Percentiles rank a stretch among this genome's conserved stretches.
Evolutionary conservation across 53 echinoderm and acorn worm genomes (phyloP).

Genomic region (Patiria pectinifera): DNA sequence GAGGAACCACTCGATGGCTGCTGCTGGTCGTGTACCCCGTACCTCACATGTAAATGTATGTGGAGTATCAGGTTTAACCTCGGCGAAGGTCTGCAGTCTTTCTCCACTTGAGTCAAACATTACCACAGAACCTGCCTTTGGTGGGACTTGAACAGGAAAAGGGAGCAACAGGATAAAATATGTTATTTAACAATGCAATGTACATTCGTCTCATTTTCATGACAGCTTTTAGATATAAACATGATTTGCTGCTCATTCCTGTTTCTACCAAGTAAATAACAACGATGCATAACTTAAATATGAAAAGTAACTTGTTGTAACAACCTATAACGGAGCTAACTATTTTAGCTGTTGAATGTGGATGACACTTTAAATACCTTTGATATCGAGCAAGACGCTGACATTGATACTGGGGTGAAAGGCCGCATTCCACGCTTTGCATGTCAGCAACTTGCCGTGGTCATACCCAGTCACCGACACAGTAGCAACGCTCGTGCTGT

Average conservation of each 20-base stretch:
- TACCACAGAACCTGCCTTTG: background rate
- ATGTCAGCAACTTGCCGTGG: background rate
- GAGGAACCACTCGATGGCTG: slow-evolving; percentile 42
- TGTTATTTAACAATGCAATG: too few species aligned
- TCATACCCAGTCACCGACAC: background rate
- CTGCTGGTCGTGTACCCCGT: slow-evolving; percentile 26
- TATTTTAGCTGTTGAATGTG: too few species aligned
- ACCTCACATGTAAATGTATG: slow-evolving; percentile 34
- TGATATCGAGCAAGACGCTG: background rate
- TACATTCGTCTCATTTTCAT: too few species aligned
- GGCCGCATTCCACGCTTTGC: background rate
- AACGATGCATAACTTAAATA: too few species aligned
- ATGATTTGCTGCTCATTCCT: too few species aligned
- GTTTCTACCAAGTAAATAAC: too few species aligned
- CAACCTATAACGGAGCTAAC: too few species aligned
- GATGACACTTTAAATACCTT: background rate
- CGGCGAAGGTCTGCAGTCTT: background rate
- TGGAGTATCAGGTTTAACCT: background rate
- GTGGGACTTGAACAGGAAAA: background rate
- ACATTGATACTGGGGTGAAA: background rate
- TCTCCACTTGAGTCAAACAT: background rate
- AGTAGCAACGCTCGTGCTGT: background rate
- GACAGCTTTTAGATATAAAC: too few species aligned
- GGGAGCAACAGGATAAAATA: too few species aligned
- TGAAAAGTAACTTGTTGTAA: too few species aligned